Evolutionary conservation across 2,113 vertebrate species (phyloP), one percentile per base, ranked within the genome.

Genomic region (Dinomys branickii): DNA sequence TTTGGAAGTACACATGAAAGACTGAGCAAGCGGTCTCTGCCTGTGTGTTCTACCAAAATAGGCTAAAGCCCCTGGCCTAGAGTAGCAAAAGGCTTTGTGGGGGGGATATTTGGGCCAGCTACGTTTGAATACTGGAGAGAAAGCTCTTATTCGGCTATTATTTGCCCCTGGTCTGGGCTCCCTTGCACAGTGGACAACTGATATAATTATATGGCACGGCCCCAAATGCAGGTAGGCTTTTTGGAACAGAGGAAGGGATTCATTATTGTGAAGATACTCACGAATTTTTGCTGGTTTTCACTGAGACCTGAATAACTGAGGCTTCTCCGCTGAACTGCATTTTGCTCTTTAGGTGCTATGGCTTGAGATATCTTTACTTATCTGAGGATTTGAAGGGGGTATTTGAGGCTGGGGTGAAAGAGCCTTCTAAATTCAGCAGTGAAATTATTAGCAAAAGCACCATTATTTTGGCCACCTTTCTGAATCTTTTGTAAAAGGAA

Each of bases 251-350:
- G 54, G 16, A 19, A 22, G 6, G 41, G 52, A 24, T 38, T 24
- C 14, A 58, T 44, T 80, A 22, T 35, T 50, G 88, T 95, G 38
- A 47, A 85, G 24, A 85, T 44, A 47, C 16, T 75, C 17, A 38
- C 78, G 26, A 75, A 44, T 87, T 73, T 86, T 17, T 88, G 54
- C 58, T 95, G 77, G 33, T 75, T 93, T 95, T 88, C 67, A 52
- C 38, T 19, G 61, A 71, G 28, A 33, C 84, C 54, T 84, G 65
- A 35, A 50, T 20, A 56, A 19, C n/a, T 22, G 54, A 67, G 33
- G 17, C 35, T 78, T 88, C 86, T 85, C 24, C 81, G 20, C 19
- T 91, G 63, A 92, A 26, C 56, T 75, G n/a, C 12, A 14, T 30
- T 90, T 58, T 80, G 54, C 83, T 93, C 47, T 81, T 61, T 0